These are phyloP conservation scores for Drosophila lacicola DNA, from an alignment of 2,888 invertebrate genomes.

Conservation along the genomic window DNA sequence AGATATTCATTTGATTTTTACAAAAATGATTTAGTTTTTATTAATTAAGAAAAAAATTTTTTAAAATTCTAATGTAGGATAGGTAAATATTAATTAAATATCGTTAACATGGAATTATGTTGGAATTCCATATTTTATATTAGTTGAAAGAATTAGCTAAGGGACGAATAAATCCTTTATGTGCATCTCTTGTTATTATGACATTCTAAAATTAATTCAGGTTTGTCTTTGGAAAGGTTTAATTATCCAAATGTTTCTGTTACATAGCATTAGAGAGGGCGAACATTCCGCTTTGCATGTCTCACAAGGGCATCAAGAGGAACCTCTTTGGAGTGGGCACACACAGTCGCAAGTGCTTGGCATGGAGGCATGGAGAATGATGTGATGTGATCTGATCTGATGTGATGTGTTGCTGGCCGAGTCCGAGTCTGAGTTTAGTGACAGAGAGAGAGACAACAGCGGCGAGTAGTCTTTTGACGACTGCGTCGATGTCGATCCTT, in stretches of 20 bases:
- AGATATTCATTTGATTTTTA: neutral
- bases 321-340: slow-evolving; percentile 66
- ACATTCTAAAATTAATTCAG: neutral
- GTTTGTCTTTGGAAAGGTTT: neutral
- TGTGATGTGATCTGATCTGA: slow-evolving; percentile 48
- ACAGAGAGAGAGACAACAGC: slow-evolving; percentile 40
- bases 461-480: slow-evolving; percentile 59
- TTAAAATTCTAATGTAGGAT: neutral
- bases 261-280: slow-evolving; percentile 29
- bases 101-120: too few species aligned
- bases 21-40: neutral
- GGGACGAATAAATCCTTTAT: too few species aligned
- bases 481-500: slow-evolving; percentile 71
- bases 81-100: too few species aligned
- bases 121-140: too few species aligned
- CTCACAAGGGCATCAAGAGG: slow-evolving; percentile 59
- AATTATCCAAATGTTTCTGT: slow-evolving; percentile 3
- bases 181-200: neutral
- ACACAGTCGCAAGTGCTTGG: slow-evolving; percentile 72
- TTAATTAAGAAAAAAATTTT: neutral
- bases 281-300: slow-evolving; percentile 34
- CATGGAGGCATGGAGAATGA: slow-evolving; percentile 47
- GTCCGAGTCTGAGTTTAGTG: slow-evolving; percentile 41
- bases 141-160: too few species aligned
- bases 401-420: slow-evolving; percentile 38